Evolutionary conservation across 2,888 invertebrate species (phyloP), one percentile per base, ranked within the genome.

Genomic region (Drosophila demipolita): DNA sequence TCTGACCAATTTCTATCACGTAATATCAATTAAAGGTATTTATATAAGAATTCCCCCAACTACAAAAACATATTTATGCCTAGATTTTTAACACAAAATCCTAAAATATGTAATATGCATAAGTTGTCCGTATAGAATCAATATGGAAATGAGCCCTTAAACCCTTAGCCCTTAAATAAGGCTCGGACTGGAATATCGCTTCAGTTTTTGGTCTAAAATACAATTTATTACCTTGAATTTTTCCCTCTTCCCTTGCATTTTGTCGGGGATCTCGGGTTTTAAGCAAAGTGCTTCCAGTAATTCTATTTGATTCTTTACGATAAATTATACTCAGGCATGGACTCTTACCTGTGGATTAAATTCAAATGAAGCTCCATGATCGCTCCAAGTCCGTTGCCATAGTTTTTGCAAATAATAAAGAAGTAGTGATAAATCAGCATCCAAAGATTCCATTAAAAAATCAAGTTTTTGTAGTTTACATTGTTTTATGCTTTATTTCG

Each of bases 401-500:
- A 20, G 45, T 45, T 12, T 45, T 20, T 20, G 20, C 7, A 12
- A 45, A 20, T 45, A 12, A 1, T 1, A 7, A 20, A 20, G 7
- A 45, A 12, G 7, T 45, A 7, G 20, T 23, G 20, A 6, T 20
- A 45, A 45, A 2, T 7, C 23, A 4, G 15, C 23, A 7, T 23
- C 45, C 45, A 35, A 36, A 7, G 45, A 26, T 38, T 26, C 54
- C 11, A 36, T 35, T 29, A n/a, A 12, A n/a, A 29, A 1, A 3
- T 45, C 8, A 3, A 23, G 15, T 2, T 55, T 62, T 59, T 75
- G 66, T 86, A 66, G 89, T 88, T 86, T 88, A 85, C 86, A 86
- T 89, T 86, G 70, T 75, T 82, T 80, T 73, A 80, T 74, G 78
- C 78, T 86, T 86, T 86, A 86, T 86, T 89, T 89, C 75, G 83